Evolutionary conservation across 2,888 invertebrate genomes (phyloP).

Genomic region (Ophion ellenae): DNA sequence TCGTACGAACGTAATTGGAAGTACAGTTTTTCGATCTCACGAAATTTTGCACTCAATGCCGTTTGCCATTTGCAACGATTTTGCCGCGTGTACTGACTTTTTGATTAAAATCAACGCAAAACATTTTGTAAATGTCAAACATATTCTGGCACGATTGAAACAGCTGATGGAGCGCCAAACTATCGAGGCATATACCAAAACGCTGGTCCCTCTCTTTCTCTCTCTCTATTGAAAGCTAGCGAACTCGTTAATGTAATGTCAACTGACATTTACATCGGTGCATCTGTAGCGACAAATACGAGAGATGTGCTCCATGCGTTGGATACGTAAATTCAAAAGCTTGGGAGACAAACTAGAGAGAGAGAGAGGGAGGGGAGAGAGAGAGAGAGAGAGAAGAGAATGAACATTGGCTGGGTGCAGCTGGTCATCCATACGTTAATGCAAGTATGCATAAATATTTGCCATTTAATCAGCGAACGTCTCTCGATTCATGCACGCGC

Average conservation of each 20-base stretch:
- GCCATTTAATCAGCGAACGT: conserved; percentile 54
- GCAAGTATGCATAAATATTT: conserved; percentile 64
- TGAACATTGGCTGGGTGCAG: conserved; percentile 16
- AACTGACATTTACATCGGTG: conserved; percentile 6
- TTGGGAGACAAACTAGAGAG: not conserved
- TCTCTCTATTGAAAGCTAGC: not conserved
- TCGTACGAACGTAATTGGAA: conserved; percentile 8
- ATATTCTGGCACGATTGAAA: conserved; percentile 42
- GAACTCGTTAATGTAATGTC: conserved; percentile 22
- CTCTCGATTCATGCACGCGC: conserved; percentile 50
- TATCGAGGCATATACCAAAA: conserved; percentile 32
- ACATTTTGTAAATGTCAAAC: conserved; percentile 49
- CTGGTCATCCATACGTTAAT: conserved; percentile 43
- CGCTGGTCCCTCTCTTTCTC: conserved; percentile 3
- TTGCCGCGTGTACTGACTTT: not conserved
- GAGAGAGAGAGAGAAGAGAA: not conserved
- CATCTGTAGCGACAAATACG: not conserved
- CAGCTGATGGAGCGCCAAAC: conserved; percentile 34
- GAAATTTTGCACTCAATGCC: not conserved
- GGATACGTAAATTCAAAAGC: conserved; percentile 32
- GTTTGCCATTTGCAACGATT: not conserved
- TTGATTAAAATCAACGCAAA: conserved; percentile 9
- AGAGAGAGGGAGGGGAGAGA: conserved; percentile 26
- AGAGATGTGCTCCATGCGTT: conserved; percentile 17
- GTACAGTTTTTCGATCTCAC: not conserved